Conservation (phyloP, 1,140 invertebrate species). For the Bathynomus jamesi region DNA sequence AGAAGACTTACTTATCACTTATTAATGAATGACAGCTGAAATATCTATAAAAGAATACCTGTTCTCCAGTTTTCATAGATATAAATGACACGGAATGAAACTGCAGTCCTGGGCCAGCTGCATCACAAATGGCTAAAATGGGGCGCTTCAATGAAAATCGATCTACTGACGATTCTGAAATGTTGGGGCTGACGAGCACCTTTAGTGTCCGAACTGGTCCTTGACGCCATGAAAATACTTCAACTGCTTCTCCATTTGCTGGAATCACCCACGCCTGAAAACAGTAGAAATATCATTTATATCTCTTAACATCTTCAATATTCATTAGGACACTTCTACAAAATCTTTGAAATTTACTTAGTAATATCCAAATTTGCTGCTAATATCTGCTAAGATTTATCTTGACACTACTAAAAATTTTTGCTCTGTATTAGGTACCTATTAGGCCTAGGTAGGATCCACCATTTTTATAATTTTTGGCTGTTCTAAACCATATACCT, state of each 20-base stretch:
- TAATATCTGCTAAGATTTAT: too few species aligned
- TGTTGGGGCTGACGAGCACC: conserved; percentile 69
- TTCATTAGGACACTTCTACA: not conserved
- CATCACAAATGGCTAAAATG: conserved; percentile 76
- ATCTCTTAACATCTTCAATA: too few species aligned
- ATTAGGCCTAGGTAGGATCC: too few species aligned
- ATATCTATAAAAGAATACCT: too few species aligned
- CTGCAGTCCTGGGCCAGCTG: conserved; percentile 61
- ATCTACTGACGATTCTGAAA: conserved; percentile 45
- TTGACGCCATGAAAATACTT: conserved; percentile 82
- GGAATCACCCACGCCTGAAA: conserved; percentile 64
- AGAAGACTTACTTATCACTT: too few species aligned
- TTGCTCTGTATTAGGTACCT: too few species aligned
- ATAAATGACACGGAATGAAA: conserved; percentile 83
- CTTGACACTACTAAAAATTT: too few species aligned
- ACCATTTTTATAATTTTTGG: too few species aligned
- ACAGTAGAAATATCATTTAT: not conserved
- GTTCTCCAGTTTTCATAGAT: conserved; percentile 78
- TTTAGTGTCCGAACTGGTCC: conserved; percentile 71
- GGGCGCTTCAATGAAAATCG: conserved; percentile 70
- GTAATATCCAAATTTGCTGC: too few species aligned
- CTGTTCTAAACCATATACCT: too few species aligned
- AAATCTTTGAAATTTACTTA: too few species aligned
- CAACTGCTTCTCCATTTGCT: conserved; percentile 79
- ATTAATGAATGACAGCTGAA: too few species aligned